Evolutionary conservation across 2,113 vertebrate genomes (phyloP).

Genomic region (Porphyrio hochstetteri): DNA sequence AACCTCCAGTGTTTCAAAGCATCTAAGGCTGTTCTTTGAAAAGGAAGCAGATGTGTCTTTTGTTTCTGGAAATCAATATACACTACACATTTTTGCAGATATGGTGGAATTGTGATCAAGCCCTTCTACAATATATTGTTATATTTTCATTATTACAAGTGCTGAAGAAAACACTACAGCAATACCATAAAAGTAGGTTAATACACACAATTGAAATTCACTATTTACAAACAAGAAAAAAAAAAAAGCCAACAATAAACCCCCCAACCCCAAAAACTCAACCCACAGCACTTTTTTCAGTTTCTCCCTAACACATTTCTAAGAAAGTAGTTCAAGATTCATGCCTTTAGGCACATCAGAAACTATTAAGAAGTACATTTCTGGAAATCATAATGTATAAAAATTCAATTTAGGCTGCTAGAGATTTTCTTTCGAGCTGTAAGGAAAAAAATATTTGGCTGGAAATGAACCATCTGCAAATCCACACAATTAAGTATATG

Average conservation of each 20-base stretch:
- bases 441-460: constrained; percentile 66
- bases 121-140: constrained; percentile 9
- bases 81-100: constrained; percentile 8
- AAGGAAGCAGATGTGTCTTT: background rate
- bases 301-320: constrained; percentile 20
- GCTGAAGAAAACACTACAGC: constrained; percentile 13
- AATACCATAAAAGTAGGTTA: constrained; percentile 38
- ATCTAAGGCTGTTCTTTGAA: background rate
- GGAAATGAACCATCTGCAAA: constrained; percentile 70
- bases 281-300: background rate
- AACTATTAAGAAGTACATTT: constrained; percentile 78
- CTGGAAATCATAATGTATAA: constrained; percentile 76
- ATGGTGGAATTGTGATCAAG: background rate
- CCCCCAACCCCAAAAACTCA: background rate
- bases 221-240: background rate
- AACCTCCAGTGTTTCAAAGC: background rate
- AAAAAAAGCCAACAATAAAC: background rate
- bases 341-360: constrained; percentile 77
- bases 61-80: constrained; percentile 41
- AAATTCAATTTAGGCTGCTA: constrained; percentile 74
- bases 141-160: constrained; percentile 40
- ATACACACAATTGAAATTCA: constrained; percentile 20
- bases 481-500: constrained; percentile 61
- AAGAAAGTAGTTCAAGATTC: constrained; percentile 64
- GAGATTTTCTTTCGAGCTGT: constrained; percentile 64